Evolutionary conservation across 2,888 invertebrate genomes (phyloP), one percentile per base, ranked within the genome.

Genomic region (Thysanoteuthis rhombus): DNA sequence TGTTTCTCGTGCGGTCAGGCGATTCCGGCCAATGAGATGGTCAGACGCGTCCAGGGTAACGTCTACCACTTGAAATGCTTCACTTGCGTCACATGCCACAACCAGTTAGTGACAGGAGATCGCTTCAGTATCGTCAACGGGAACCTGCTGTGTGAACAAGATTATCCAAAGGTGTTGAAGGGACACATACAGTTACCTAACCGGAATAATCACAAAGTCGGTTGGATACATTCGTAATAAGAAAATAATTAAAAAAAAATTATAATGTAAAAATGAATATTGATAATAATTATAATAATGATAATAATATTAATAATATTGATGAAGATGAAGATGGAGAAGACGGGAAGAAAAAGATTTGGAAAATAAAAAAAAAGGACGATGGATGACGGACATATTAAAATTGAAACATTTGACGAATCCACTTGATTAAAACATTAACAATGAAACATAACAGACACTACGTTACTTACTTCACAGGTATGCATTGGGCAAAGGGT

Each of bases 1-100:
- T 99, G 99, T 97, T 98, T 98, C 97, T 98, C 98, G 97, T 99
- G 99, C 97, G 98, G 98, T 96, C 98, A 98, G 97, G 98, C 98
- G 97, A 99, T 99, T 97, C 99, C 99, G 93, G 98, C 99, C 96
- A 98, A 98, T 97, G 99, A 99, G 97, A 98, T 99, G 97, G 99
- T 99, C 96, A 99, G 99, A 98, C 98, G 98, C 97, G 98, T 98
- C 96, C 96, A 96, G 98, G 96, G 96, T 92, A 97, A 96, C 97
- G 98, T 99, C 96, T 99, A 98, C 98, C 99, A 99, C 98, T 98
- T 99, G 97, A 99, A 99, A 97, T 99, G 99, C 97, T 99, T 99
- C 98, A 98, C 98, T 96, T 99, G 99, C 98, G 98, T 98, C 97
- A 99, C 99, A 97, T 99, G 99, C 97, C 98, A 98, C 96, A 98